A percentile compares a stretch with the other conserved stretches of the same genome.
These are phyloP conservation scores for Oostethus manadensis DNA, from an alignment of 2,113 vertebrate genomes.

Conservation along the genomic window DNA sequence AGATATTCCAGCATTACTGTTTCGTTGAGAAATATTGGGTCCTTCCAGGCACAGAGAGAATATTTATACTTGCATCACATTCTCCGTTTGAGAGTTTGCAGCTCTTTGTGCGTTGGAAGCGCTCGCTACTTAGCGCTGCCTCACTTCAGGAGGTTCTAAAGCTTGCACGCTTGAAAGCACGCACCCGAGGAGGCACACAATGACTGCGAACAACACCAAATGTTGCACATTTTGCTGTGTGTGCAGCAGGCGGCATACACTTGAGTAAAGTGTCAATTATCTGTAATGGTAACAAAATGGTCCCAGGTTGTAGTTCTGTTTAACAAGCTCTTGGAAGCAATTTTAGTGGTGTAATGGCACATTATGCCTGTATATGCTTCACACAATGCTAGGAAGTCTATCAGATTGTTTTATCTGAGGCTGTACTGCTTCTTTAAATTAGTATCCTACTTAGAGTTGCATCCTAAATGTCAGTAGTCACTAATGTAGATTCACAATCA, in stretches of 20 bases:
- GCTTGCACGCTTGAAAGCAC: slow-evolving; percentile 29
- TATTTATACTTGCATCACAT: background rate
- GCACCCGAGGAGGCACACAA: slow-evolving; percentile 4
- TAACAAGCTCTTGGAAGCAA: slow-evolving; percentile 35
- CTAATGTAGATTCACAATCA: slow-evolving; percentile 32
- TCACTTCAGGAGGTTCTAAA: slow-evolving; percentile 20
- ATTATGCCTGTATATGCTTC: slow-evolving; percentile 47
- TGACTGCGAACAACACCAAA: slow-evolving; percentile 1
- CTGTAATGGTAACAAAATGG: slow-evolving; percentile 19
- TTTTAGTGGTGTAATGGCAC: slow-evolving; percentile 32
- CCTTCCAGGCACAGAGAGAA: background rate
- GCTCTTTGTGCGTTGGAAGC: background rate
- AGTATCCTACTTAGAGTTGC: slow-evolving; percentile 21
- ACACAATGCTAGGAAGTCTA: slow-evolving; percentile 30
- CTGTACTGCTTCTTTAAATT: slow-evolving; percentile 42
- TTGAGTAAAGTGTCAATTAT: slow-evolving; percentile 9
- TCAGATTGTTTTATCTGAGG: slow-evolving; percentile 29
- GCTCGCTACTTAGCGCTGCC: background rate
- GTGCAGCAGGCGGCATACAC: background rate
- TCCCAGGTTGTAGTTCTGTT: slow-evolving; percentile 11
- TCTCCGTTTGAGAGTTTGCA: background rate
- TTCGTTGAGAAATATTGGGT: no score
- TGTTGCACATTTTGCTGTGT: background rate
- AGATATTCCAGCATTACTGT: background rate
- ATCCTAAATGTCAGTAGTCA: slow-evolving; percentile 39